These are phyloP conservation scores for Myodes glareolus DNA, from an alignment of 2,113 vertebrate species.

Conservation along the genomic window DNA sequence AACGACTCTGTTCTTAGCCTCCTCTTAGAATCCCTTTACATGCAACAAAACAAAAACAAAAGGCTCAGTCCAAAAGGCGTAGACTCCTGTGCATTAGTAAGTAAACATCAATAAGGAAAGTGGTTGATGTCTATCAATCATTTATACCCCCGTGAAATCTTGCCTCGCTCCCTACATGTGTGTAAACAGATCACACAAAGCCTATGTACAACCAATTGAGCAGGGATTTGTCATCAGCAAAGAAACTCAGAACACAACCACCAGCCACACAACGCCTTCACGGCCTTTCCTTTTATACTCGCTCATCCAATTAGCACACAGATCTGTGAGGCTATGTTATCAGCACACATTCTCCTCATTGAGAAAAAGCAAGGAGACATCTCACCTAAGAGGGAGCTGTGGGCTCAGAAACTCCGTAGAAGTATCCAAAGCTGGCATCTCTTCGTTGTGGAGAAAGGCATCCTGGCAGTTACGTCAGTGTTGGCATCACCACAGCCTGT, in stretches of 20 bases:
- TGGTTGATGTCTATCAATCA: background rate
- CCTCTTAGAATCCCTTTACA: background rate
- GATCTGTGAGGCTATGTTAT: background rate
- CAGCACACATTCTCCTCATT: background rate
- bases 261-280: background rate
- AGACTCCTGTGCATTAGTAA: background rate
- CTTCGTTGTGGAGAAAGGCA: background rate
- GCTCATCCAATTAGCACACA: background rate
- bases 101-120: background rate
- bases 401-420: background rate
- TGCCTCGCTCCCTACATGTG: background rate
- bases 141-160: conserved; percentile 11
- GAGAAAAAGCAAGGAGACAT: background rate
- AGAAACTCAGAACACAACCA: background rate
- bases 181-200: background rate
- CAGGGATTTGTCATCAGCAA: background rate
- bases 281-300: background rate
- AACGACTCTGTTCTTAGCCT: background rate
- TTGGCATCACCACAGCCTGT: background rate
- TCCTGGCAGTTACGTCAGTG: background rate
- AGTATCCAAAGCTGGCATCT: background rate
- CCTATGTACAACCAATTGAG: background rate
- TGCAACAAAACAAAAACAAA: background rate
- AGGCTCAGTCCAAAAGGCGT: conserved; percentile 31
- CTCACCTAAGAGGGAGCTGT: background rate